Conservation (phyloP, 2,888 invertebrate species). For the Mycalesis mineus region DNA sequence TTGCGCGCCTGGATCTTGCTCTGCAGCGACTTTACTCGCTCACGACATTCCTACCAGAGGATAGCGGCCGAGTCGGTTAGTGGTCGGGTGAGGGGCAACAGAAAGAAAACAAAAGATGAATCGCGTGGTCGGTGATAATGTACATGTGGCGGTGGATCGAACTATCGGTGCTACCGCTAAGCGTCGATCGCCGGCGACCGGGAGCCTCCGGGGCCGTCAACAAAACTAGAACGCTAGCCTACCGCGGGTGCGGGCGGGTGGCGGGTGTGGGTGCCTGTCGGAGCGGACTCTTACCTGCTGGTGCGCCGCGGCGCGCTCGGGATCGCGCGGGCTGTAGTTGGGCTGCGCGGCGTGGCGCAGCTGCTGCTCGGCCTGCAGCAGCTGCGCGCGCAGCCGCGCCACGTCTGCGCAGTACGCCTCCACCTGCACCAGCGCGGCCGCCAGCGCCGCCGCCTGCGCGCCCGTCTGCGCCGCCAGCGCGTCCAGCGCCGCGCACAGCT, state of each 20-base stretch:
- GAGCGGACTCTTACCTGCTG: conserved; percentile 90
- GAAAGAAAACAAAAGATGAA: conserved; percentile 67
- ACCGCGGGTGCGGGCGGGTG: conserved; percentile 42
- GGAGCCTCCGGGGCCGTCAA: conserved; percentile 50
- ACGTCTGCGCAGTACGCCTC: conserved; percentile 93
- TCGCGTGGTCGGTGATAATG: conserved; percentile 54
- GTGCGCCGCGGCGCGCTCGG: conserved; percentile 87
- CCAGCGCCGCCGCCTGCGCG: conserved; percentile 82
- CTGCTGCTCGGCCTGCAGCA: conserved; percentile 92
- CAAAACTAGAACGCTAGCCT: conserved; percentile 69
- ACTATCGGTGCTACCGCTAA: conserved; percentile 29
- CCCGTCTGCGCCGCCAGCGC: conserved; percentile 79
- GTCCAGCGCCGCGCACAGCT: conserved; percentile 83
- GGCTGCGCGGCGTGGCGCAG: conserved; percentile 89
- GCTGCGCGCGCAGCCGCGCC: conserved; percentile 88
- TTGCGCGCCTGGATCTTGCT: conserved; percentile 91
- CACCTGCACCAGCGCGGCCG: conserved; percentile 88
- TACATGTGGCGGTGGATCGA: conserved; percentile 40
- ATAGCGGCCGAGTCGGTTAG: conserved; percentile 73
- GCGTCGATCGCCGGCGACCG: conserved; percentile 34
- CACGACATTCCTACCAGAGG: conserved; percentile 87
- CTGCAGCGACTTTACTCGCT: conserved; percentile 90
- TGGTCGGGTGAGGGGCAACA: conserved; percentile 56
- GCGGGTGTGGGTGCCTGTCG: conserved; percentile 40
- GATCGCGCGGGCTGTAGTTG: conserved; percentile 88